phyloP scores from a whole-genome alignment of 2,888 invertebrate genomes.

The Eudemis profundana region DNA sequence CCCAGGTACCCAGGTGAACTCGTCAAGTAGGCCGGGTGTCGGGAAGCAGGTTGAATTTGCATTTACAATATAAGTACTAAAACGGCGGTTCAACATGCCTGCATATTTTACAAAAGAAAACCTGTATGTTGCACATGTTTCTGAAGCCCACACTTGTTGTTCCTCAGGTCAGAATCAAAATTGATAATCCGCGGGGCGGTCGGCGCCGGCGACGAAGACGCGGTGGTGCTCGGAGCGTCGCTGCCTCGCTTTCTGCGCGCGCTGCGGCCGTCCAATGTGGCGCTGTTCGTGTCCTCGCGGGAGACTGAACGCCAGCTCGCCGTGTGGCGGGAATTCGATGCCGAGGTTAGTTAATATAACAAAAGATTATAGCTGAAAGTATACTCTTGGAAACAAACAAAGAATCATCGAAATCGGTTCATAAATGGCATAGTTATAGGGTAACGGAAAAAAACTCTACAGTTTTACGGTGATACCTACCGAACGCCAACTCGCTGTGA shows the following conservation, averaged over 20 bases:
- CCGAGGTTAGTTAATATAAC: constrained; percentile 85
- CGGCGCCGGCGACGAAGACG: constrained; percentile 92
- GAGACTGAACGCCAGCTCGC: constrained; percentile 86
- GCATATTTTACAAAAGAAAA: too few relatives aligned
- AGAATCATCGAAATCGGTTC: not conserved
- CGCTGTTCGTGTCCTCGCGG: constrained; percentile 89
- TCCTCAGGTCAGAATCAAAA: constrained; percentile 90
- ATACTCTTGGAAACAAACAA: not conserved
- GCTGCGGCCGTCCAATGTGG: constrained; percentile 86
- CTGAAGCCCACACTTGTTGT: not conserved
- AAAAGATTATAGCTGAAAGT: not conserved
- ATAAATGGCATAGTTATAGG: too few relatives aligned
- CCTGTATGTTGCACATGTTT: too few relatives aligned
- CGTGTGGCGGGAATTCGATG: constrained; percentile 93
- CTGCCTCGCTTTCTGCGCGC: constrained; percentile 91
- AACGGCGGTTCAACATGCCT: too few relatives aligned
- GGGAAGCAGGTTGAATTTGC: too few relatives aligned
- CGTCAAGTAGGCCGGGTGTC: too few relatives aligned
- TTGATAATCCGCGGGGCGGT: constrained; percentile 90
- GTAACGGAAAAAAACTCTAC: too few relatives aligned
- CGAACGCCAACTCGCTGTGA: too few relatives aligned
- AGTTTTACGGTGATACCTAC: too few relatives aligned
- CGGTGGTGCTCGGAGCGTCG: constrained; percentile 91
- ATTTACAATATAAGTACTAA: too few relatives aligned
- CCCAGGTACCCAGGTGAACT: too few relatives aligned